phyloP scores from a whole-genome alignment of 2,797 vertebrate genomes.

The Ptychadena robeensis region DNA sequence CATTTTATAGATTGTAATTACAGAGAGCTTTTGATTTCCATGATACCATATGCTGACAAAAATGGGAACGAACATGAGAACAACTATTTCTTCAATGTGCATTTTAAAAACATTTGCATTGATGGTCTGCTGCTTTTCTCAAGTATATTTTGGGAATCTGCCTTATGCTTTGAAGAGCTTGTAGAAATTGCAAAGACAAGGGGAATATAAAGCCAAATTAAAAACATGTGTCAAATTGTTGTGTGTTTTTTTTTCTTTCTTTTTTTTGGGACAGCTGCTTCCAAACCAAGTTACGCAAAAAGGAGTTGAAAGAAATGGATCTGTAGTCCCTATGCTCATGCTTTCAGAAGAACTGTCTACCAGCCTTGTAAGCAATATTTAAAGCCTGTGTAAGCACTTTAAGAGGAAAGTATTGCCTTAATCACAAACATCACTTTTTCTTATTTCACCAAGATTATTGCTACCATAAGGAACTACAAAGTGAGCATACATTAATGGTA shows the following conservation, averaged over 20 bases:
- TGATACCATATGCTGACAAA: slow-evolving; percentile 12
- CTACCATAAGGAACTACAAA: too few relatives aligned
- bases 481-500: not conserved
- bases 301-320: slow-evolving; percentile 33
- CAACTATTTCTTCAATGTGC: slow-evolving; percentile 34
- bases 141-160: slow-evolving; percentile 56
- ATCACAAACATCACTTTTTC: not conserved
- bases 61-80: slow-evolving; percentile 43
- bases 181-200: slow-evolving; percentile 44
- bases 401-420: not conserved
- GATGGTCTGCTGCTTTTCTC: slow-evolving; percentile 35
- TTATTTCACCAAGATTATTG: too few relatives aligned
- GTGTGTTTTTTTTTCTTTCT: too few relatives aligned
- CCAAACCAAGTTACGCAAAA: slow-evolving; percentile 13
- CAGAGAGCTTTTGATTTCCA: slow-evolving; percentile 51
- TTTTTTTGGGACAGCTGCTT: slow-evolving; percentile 44
- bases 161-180: slow-evolving; percentile 45
- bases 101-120: slow-evolving; percentile 25
- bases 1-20: slow-evolving; percentile 57
- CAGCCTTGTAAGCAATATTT: not conserved
- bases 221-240: slow-evolving; percentile 46
- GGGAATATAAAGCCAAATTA: slow-evolving; percentile 46
- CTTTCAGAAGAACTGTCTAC: not conserved
- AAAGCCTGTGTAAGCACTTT: not conserved
- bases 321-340: not conserved